A percentile compares a stretch with the other conserved stretches of the same genome.
These are phyloP conservation scores for Sialia sialis DNA, from an alignment of 2,113 vertebrate genomes.

Conservation along the genomic window DNA sequence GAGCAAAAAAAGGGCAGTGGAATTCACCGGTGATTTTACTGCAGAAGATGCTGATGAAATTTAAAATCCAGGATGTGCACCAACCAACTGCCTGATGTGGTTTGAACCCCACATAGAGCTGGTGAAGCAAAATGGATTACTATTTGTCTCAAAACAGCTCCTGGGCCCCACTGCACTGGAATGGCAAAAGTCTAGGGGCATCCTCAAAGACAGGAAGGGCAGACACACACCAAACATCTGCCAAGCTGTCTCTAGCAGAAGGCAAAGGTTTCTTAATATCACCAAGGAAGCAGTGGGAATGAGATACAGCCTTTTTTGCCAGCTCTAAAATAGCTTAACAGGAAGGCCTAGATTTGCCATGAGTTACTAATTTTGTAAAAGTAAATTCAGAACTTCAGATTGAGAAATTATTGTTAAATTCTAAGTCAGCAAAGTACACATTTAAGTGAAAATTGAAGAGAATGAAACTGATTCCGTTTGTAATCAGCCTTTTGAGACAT, in stretches of 20 bases:
- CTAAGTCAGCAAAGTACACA: neutral
- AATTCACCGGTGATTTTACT: neutral
- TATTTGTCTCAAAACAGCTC: neutral
- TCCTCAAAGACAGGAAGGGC: neutral
- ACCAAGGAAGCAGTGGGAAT: neutral
- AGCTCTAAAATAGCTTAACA: neutral
- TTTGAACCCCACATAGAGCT: neutral
- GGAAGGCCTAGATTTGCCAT: neutral
- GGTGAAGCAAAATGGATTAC: neutral
- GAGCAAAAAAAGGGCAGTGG: neutral
- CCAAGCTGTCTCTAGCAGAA: neutral
- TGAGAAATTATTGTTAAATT: neutral
- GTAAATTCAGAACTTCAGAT: neutral
- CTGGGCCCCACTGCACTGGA: too few species aligned
- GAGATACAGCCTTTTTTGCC: neutral
- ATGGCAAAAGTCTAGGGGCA: neutral
- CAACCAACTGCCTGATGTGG: accelerated
- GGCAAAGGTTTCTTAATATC: neutral
- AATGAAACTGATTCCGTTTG: neutral
- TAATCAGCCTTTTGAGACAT: neutral
- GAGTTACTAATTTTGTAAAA: neutral
- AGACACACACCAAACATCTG: neutral
- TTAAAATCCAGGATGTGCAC: neutral
- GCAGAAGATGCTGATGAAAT: neutral
- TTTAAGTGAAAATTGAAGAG: neutral